Base-by-base conservation (phyloP, 2,797 vertebrate species). In the Chloroceryle inda region DNA sequence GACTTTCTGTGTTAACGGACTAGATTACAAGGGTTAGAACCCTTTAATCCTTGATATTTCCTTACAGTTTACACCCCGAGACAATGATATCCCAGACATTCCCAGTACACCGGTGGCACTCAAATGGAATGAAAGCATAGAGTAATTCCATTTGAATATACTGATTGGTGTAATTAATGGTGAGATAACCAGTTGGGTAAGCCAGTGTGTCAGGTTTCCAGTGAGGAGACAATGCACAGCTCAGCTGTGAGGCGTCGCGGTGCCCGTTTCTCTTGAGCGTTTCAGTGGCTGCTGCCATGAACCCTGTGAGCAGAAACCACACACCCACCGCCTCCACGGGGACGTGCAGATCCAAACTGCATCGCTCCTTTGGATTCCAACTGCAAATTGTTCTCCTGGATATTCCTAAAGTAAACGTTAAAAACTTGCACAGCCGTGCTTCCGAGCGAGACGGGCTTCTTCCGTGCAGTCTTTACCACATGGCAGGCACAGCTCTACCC, bases 311-410 rank as follows among this genome's bases (percentile, higher is more conserved):
- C 3, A 53, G 53, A 26, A 42, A 71, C 24, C 75, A 68, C 3
- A 0, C 26, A 10, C 55, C 44, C 29, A 40, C 45, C 0, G 0
- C 59, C 71, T 55, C 47, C 29, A 78, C 2, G 0, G 71, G 67
- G 52, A 53, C 19, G 24, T 68, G 69, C 38, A 74, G 50, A 24
- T 33, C 59, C 18, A 10, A 45, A 50, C 13, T 27, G 12, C 66
- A 15, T 13, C 52, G 66, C 44, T 91, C 64, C 35, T 52, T 21
- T 49, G 12, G 64, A 21, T 62, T 40, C 33, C 45, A 47, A 1
- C 42, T 52, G 50, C 23, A 11, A 2, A 1, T 42, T 88, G 63
- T 29, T 18, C 49, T n/a, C 80, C 49, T 44, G 37, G 21, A 47
- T 35, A 8, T 68, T 75, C 77, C 80, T 44, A 2, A 78, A 64